Base-by-base conservation (phyloP, 2,888 invertebrate genomes). In the Teleiodes luculella region DNA sequence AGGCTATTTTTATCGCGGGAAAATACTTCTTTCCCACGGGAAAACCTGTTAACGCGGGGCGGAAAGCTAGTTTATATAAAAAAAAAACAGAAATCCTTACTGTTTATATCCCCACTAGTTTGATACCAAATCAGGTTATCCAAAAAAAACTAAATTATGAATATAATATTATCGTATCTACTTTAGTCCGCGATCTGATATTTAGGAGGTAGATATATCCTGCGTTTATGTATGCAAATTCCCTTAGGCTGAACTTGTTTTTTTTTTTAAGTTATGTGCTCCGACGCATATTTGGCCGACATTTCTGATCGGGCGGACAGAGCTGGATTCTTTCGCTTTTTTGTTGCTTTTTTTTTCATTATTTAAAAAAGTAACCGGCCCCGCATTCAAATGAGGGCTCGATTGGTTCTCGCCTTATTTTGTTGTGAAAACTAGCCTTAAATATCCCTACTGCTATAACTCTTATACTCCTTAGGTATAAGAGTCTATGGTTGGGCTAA, bases 351-450 rank as follows among this genome's bases (percentile, higher is more conserved):
- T 66, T 56, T 65, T 66, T 65, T 66, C 59, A 65, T 62, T 57
- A 64, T 68, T 74, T 67, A 71, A 73, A 76, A 66, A 66, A 64
- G 60, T 66, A 67, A 80, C 80, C 78, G 76, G 78, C 79, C 69
- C 69, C 66, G 75, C 72, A 80, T 81, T 80, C 76, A 78, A 80
- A 82, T 80, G 78, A 77, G 73, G 57, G 58, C 64, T 64, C 70
- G 75, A 78, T 80, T 74, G 75, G 67, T 79, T 81, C 76, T 69
- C 78, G 70, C 76, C 72, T 75, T 71, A 70, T 68, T 67, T 67
- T 43, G 43, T 43, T 43, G 43, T 20, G 28, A 24, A 11, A 2
- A 11, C 33, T 33, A 8, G n/a, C 11, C n/a, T 33, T 5, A 5
- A 11, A 33, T n/a, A n/a, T n/a, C n/a, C n/a, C n/a, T n/a, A n/a